These are phyloP conservation scores for Clanis bilineata DNA, from an alignment of 2,888 invertebrate genomes.

Conservation along the genomic window DNA sequence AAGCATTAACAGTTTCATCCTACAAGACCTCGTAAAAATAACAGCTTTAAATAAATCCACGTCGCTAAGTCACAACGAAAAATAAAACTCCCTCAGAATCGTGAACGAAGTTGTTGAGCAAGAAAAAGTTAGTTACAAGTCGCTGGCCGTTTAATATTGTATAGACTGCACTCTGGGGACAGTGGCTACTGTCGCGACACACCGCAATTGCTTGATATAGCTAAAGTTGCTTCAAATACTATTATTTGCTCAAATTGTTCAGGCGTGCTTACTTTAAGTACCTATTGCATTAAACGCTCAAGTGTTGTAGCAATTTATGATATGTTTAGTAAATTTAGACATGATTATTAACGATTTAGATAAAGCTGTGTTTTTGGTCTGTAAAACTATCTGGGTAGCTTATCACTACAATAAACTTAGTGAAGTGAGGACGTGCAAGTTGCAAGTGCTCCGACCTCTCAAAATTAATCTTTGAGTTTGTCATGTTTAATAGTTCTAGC, in stretches of 20 bases:
- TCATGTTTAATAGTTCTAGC: too few relatives aligned
- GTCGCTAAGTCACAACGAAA: background rate
- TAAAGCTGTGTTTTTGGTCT: too few relatives aligned
- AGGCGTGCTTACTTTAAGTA: background rate
- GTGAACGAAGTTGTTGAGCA: background rate
- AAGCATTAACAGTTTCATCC: too few relatives aligned
- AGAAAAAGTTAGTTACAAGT: slow-evolving; percentile 1
- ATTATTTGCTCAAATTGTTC: background rate
- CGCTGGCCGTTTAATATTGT: background rate
- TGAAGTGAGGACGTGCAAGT: too few relatives aligned
- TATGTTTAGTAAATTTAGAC: too few relatives aligned
- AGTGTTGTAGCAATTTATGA: too few relatives aligned
- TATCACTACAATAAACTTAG: too few relatives aligned
- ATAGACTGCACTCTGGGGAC: background rate
- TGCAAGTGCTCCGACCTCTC: too few relatives aligned
- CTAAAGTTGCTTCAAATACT: background rate
- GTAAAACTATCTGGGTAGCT: too few relatives aligned
- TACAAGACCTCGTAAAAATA: background rate
- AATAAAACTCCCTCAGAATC: background rate
- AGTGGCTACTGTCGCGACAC: background rate
- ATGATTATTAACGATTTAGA: too few relatives aligned
- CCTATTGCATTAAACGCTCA: background rate
- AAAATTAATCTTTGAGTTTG: too few relatives aligned
- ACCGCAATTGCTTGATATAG: background rate
- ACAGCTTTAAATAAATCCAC: background rate